A percentile compares a stretch with the other conserved stretches of the same genome.
Conservation (phyloP, 2,113 vertebrate species). For the Protomyctophum bolini region DNA sequence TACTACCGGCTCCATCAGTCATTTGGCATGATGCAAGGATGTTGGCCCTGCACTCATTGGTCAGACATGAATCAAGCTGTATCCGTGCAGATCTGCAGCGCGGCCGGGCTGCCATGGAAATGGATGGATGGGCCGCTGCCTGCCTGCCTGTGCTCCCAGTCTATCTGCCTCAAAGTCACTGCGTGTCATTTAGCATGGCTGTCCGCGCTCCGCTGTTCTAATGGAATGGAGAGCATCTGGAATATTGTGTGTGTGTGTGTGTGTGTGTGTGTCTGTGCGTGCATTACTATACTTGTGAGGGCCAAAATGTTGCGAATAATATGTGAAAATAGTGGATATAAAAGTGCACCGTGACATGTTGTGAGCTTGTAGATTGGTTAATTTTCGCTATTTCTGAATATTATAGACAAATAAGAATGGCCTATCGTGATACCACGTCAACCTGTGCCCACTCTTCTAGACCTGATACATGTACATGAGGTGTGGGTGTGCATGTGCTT, state of each 20-base stretch:
- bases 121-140: slow-evolving; percentile 10
- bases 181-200: neutral
- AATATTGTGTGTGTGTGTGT: neutral
- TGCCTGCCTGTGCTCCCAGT: neutral
- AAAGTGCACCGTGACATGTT: too few relatives aligned
- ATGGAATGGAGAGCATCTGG: neutral
- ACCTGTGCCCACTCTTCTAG: too few relatives aligned
- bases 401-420: too few relatives aligned
- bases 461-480: too few relatives aligned
- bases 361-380: too few relatives aligned
- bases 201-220: neutral
- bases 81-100: slow-evolving; percentile 12
- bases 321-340: too few relatives aligned
- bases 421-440: too few relatives aligned
- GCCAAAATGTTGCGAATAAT: too few relatives aligned
- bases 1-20: slow-evolving; percentile 10
- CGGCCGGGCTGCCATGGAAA: neutral
- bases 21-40: neutral
- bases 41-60: slow-evolving; percentile 7
- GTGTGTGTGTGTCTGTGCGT: neutral
- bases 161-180: slow-evolving; percentile 1
- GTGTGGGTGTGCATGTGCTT: too few relatives aligned
- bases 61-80: slow-evolving; percentile 14
- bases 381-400: too few relatives aligned
- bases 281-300: too few relatives aligned